Conservation (phyloP, 1,140 invertebrate species). For the Caenorhabditis latens region DNA sequence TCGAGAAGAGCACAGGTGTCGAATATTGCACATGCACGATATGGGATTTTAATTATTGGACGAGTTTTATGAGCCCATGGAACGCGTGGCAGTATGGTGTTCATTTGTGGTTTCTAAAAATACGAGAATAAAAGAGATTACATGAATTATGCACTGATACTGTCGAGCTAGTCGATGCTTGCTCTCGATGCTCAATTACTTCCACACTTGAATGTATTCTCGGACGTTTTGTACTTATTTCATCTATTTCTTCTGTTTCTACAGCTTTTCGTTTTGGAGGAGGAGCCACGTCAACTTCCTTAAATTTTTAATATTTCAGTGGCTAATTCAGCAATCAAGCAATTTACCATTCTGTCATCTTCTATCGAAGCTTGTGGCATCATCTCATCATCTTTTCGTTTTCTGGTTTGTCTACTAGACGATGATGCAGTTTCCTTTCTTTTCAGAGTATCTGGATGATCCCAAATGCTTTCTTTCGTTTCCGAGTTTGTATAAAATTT, state of each 20-base stretch:
- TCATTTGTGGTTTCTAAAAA: not conserved
- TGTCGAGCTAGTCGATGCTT: not conserved
- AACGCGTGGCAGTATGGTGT: not conserved
- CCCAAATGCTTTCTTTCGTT: conserved; percentile 31
- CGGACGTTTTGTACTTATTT: not conserved
- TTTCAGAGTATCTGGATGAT: not conserved
- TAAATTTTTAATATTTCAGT: not conserved
- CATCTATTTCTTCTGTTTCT: not conserved
- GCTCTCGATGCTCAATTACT: not conserved
- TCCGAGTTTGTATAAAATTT: not conserved
- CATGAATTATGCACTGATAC: not conserved
- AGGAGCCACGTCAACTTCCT: conserved; percentile 3
- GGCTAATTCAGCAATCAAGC: not conserved
- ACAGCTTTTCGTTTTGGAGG: not conserved
- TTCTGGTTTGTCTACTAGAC: not conserved
- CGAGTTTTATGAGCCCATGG: conserved; percentile 10
- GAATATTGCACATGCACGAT: conserved; percentile 31
- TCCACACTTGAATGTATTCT: not conserved
- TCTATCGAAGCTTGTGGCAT: not conserved
- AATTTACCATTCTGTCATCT: conserved; percentile 20
- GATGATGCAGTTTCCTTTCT: not conserved
- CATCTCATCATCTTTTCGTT: not conserved
- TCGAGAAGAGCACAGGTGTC: conserved; percentile 45
- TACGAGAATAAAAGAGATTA: not conserved
- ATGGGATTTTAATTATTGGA: not conserved